These are phyloP conservation scores for Apamea anceps DNA, from an alignment of 2,888 invertebrate genomes.

Conservation along the genomic window DNA sequence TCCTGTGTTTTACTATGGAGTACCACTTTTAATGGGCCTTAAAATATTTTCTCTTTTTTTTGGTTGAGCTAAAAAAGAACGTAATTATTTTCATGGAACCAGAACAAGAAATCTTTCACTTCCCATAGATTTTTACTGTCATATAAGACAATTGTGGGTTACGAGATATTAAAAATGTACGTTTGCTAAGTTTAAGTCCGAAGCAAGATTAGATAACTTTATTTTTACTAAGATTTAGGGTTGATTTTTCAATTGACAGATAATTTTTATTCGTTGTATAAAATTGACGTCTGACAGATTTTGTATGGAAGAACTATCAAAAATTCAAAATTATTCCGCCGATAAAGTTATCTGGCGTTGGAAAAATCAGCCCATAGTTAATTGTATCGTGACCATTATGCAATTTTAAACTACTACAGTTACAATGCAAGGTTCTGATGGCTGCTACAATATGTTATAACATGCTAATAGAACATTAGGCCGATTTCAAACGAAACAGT, in stretches of 20 bases:
- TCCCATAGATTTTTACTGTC: background rate
- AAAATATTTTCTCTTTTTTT: background rate
- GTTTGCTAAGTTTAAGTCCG: background rate
- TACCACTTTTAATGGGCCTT: background rate
- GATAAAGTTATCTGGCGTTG: no score
- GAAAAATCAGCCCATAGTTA: background rate
- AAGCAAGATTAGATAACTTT: background rate
- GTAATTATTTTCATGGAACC: background rate
- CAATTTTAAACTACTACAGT: conserved; percentile 2
- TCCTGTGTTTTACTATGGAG: background rate
- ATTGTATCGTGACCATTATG: background rate
- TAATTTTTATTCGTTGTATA: no score
- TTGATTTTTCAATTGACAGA: no score
- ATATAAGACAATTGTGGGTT: background rate
- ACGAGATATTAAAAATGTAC: background rate
- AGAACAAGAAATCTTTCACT: background rate
- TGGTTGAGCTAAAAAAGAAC: background rate
- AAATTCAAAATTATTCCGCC: no score
- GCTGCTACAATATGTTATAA: conserved; percentile 17
- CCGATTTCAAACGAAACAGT: conserved; percentile 14
- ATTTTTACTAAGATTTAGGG: background rate
- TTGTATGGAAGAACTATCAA: no score
- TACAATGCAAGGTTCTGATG: conserved; percentile 40
- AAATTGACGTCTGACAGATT: no score
- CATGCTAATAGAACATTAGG: conserved; percentile 49